Base-by-base conservation (phyloP, 2,888 invertebrate species). In the Automeris io region DNA sequence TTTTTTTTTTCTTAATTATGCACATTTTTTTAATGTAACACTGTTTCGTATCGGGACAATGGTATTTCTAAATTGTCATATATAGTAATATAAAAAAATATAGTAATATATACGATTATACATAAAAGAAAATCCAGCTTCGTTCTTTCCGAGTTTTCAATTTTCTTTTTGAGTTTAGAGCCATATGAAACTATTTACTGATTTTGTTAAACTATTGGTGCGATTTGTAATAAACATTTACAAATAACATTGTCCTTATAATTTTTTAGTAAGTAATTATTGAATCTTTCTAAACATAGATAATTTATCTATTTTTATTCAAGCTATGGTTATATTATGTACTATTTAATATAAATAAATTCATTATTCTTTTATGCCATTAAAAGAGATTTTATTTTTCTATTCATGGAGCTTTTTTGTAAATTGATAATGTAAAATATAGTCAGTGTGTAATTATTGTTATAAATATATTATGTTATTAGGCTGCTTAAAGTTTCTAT, bases 401-500 rank as follows among this genome's bases (percentile, higher is more conserved):
- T 78, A 78, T 70, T 75, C 64, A 61, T 60, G 51, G 65, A 77
- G 73, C 72, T 74, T 69, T 57, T 74, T 74, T 72, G 71, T 75
- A 70, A 70, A 71, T 54, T 71, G 72, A 72, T 75, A 71, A 61
- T 80, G 75, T 75, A 77, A 68, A 60, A 71, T 72, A 73, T 73
- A 70, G 74, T 78, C 72, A 72, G 57, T 67, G 65, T 72, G 66
- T 76, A 73, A 71, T 69, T 70, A 52, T 41, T 70, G 61, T 65
- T 73, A 68, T 58, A 58, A 49, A 55, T 63, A 60, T 61, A 33
- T 19, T 36, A 35, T 24, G 32, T 9, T 25, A 40, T 60, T 75
- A 74, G 72, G 61, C 66, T 59, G 80, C 80, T 81, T 78, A 70
- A 72, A 70, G 59, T 79, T 77, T 80, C 64, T 77, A 79, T 78